Percentiles rank a stretch among this genome's conserved stretches.
Evolutionary conservation across 2,797 vertebrate genomes (phyloP).

Genomic region (Cuniculus paca): DNA sequence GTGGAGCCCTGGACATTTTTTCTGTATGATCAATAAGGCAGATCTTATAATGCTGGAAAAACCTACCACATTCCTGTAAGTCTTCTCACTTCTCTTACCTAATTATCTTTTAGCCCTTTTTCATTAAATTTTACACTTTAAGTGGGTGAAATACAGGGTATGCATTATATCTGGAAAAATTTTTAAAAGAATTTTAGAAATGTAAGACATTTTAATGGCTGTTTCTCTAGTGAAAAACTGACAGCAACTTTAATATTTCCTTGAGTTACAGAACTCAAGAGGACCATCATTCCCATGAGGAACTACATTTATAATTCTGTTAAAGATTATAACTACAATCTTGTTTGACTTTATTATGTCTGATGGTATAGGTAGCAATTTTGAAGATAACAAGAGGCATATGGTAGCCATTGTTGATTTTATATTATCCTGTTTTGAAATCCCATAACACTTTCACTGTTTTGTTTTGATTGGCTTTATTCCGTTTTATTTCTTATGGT

Average conservation of each 20-base stretch:
- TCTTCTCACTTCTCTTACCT: neutral
- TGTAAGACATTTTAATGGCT: neutral
- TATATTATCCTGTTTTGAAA: no score
- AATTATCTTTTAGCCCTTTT: neutral
- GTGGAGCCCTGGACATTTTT: conserved; percentile 12
- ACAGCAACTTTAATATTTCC: neutral
- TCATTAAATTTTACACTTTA: neutral
- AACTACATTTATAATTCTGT: conserved; percentile 47
- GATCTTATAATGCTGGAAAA: neutral
- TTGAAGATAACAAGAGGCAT: no score
- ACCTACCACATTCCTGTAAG: neutral
- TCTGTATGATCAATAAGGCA: neutral
- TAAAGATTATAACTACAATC: neutral
- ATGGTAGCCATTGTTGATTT: no score
- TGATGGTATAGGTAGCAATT: no score
- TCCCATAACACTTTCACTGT: no score
- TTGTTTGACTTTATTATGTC: no score
- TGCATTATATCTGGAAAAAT: neutral
- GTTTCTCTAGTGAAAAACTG: neutral
- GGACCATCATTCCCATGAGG: neutral
- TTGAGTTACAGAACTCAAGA: conserved; percentile 39
- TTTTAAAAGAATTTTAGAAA: conserved; percentile 35
- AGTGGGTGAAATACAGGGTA: neutral
- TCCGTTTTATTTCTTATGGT: no score
- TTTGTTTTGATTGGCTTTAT: no score